Percentiles rank a stretch among this genome's conserved stretches.
Conservation (phyloP, 2,113 vertebrate genomes). For the Panthera uncia region DNA sequence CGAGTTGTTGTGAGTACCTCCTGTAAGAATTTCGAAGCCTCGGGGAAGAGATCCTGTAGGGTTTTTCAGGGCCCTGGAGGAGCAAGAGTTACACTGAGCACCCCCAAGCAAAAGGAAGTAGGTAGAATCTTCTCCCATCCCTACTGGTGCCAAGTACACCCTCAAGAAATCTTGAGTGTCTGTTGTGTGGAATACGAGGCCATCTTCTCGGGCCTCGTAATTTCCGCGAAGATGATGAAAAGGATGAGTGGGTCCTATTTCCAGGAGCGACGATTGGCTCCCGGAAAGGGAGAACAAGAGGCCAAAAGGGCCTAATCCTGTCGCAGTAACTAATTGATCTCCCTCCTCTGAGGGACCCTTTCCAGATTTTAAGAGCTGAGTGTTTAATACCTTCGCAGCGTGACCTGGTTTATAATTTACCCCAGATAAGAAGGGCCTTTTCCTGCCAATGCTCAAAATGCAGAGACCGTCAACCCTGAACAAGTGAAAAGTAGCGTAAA, state of each 20-base stretch:
- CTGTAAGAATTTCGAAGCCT: background rate
- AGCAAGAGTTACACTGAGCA: background rate
- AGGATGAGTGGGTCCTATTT: background rate
- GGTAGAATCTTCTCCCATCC: background rate
- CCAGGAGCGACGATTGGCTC: background rate
- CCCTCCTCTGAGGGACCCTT: background rate
- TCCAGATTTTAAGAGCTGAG: slow-evolving; percentile 38
- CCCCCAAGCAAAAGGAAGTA: background rate
- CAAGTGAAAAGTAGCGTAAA: slow-evolving; percentile 56
- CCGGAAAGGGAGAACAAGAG: background rate
- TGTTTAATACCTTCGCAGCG: slow-evolving; percentile 6
- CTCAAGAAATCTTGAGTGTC: background rate
- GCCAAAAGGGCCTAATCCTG: background rate
- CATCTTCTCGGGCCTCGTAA: background rate
- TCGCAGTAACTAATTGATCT: slow-evolving; percentile 15
- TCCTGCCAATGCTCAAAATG: slow-evolving; percentile 24
- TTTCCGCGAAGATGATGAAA: slow-evolving; percentile 27
- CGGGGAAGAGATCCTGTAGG: background rate
- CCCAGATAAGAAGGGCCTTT: background rate
- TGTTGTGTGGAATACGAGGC: background rate
- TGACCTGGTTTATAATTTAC: slow-evolving; percentile 23
- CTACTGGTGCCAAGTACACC: background rate
- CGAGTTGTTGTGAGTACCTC: background rate
- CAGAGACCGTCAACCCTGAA: slow-evolving; percentile 58
- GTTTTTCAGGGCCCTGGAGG: background rate